These are phyloP conservation scores for Acanthopagrus latus DNA, from an alignment of 2,797 vertebrate species.

Conservation along the genomic window DNA sequence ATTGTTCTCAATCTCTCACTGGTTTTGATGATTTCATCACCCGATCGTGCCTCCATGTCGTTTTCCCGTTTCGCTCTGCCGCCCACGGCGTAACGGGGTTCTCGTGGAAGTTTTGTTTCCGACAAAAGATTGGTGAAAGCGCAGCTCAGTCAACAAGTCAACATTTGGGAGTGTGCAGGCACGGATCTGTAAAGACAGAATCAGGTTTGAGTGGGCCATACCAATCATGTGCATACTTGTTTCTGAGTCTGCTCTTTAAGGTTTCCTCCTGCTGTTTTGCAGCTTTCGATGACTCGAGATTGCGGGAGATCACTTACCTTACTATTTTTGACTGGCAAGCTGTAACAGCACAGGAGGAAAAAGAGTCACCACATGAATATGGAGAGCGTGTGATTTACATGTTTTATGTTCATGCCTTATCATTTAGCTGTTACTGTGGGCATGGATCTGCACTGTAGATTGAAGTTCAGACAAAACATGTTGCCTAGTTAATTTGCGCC, in stretches of 20 bases:
- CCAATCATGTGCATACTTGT: no score
- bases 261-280: neutral
- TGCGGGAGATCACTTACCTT: no score
- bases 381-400: no score
- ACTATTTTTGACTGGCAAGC: neutral
- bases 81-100: constrained; percentile 28
- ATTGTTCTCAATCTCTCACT: constrained; percentile 5
- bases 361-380: neutral
- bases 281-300: neutral
- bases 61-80: constrained; percentile 40
- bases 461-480: no score
- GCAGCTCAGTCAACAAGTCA: neutral
- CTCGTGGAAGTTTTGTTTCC: neutral
- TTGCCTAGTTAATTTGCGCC: no score
- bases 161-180: neutral
- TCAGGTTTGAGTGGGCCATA: neutral
- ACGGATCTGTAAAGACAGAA: neutral
- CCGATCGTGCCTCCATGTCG: constrained; percentile 33
- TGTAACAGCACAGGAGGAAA: neutral
- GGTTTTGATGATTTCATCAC: constrained; percentile 14
- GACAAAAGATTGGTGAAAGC: neutral
- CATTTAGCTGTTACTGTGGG: no score
- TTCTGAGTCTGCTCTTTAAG: neutral
- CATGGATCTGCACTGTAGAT: no score
- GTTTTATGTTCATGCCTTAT: no score